A percentile compares a stretch with the other conserved stretches of the same genome.
Conservation (phyloP, 2,113 vertebrate species). For the Perca fluviatilis region DNA sequence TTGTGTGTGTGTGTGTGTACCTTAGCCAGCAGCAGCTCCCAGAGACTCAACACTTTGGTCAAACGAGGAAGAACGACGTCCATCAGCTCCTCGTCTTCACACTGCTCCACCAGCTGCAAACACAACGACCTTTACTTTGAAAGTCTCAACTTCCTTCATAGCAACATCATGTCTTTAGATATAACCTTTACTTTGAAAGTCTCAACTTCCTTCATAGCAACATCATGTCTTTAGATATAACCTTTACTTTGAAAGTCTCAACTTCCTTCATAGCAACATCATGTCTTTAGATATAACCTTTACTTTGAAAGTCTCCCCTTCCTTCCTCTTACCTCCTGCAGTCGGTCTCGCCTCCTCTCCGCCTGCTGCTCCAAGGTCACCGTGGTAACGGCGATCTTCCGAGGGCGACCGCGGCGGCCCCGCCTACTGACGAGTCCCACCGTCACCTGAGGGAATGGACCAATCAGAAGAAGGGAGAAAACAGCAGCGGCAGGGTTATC, state of each 20-base stretch:
- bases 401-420: constrained; percentile 75
- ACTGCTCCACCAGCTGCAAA: constrained; percentile 85
- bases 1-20: constrained; percentile 68
- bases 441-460: constrained; percentile 37
- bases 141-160: background rate
- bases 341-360: constrained; percentile 84
- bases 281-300: background rate
- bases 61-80: constrained; percentile 91
- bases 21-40: constrained; percentile 95
- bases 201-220: background rate
- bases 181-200: background rate
- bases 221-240: no score
- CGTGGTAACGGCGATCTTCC: constrained; percentile 64
- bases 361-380: constrained; percentile 78
- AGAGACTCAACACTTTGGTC: constrained; percentile 89
- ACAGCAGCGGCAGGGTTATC: no score
- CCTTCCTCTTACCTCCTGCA: constrained; percentile 87
- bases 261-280: background rate
- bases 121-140: background rate
- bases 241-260: background rate
- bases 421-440: constrained; percentile 51
- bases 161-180: no score
- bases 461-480: background rate
- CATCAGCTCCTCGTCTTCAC: constrained; percentile 91
- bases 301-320: background rate